Base-by-base conservation (phyloP, 2,113 vertebrate genomes). In the Calyptomena viridis region DNA sequence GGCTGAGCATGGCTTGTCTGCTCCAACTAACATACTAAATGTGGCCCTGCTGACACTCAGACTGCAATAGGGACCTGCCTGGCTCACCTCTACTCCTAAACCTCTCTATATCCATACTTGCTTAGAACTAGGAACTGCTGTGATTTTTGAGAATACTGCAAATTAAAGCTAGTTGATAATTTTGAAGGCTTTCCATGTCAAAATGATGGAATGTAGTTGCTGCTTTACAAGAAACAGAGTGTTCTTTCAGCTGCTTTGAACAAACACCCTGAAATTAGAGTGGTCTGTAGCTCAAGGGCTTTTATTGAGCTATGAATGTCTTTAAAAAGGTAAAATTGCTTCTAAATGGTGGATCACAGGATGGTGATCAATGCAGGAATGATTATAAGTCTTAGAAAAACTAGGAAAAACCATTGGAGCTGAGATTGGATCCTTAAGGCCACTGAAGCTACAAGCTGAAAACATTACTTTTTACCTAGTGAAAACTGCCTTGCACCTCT, bases 1-100 rank as follows among this genome's bases (percentile, higher is more conserved):
- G n/a, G 66, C 80, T 68, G 22, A 35, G 94, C 94, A 93, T 94
- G 93, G 76, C 88, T 84, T 58, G n/a, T 67, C n/a, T 64, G 25
- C 30, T 19, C 47, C 3, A 2, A 76, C 84, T 96, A 75, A 94
- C 6, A 0, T 13, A 62, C 76, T 88, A 67, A 80, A 84, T 3
- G 1, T 14, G 76, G 73, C 30, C 69, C 60, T 39, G 56, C 90
- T 82, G 37, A 3, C 16, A 4, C 68, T 86, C 33, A 52, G 1
- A 0, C 35, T 0, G 40, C 52, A 8, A 5, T 5, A 15, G 62
- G 56, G n/a, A 71, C 40, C 24, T 6, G 18, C 10, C 42, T 14
- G 12, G 17, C 62, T 87, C 39, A 4, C 31, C 75, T 71, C 80
- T 52, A 4, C n/a, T 20, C 2, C 35, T 30, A 0, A 18, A 1